Conservation (phyloP, 1,140 invertebrate species). For the Pristionchus pacificus region DNA sequence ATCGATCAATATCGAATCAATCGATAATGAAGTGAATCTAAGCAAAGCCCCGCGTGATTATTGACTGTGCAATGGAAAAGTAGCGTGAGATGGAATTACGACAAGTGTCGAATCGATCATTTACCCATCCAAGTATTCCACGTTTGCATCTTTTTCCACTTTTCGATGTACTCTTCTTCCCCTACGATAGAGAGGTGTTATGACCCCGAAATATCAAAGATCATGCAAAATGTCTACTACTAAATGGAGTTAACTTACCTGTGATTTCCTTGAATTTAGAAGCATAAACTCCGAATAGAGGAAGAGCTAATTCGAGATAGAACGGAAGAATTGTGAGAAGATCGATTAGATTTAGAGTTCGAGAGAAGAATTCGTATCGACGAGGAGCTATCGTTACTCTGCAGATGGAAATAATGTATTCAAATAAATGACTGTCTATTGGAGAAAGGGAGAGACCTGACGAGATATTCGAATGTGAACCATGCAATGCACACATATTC, state of each 20-base stretch:
- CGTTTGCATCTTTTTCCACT: not conserved
- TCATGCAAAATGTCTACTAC: too few species aligned
- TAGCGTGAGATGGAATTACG: not conserved
- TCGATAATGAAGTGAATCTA: too few species aligned
- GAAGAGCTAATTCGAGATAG: conserved; percentile 56
- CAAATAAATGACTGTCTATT: too few species aligned
- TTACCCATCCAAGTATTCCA: conserved; percentile 22
- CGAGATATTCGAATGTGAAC: conserved; percentile 61
- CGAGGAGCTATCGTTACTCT: not conserved
- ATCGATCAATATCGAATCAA: too few species aligned
- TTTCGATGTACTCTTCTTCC: not conserved
- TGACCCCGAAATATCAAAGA: too few species aligned
- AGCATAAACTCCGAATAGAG: conserved; percentile 46
- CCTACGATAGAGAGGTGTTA: not conserved
- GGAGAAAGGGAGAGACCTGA: conserved; percentile 45
- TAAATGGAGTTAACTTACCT: too few species aligned
- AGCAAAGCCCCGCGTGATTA: not conserved
- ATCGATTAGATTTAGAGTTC: conserved; percentile 63
- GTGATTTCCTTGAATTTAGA: conserved; percentile 49
- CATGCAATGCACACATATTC: conserved; percentile 61
- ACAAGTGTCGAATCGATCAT: too few species aligned
- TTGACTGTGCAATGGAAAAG: not conserved
- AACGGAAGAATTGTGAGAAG: conserved; percentile 62
- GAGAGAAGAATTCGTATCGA: conserved; percentile 57
- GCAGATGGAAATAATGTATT: too few species aligned